phyloP scores from a whole-genome alignment of 1,140 invertebrate genomes.

The Sarcophaga bullata region DNA sequence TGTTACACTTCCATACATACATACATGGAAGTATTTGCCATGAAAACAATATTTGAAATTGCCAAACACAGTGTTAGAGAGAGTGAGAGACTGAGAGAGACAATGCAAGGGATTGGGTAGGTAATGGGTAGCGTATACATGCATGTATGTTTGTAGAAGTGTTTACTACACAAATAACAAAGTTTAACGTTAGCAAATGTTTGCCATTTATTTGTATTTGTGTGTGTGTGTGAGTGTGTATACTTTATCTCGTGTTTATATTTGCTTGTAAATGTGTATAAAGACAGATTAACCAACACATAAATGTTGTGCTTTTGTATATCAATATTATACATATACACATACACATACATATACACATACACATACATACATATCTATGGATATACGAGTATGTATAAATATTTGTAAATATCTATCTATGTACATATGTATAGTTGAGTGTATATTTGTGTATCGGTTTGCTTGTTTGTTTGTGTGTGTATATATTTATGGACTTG shows the following conservation, averaged over 20 bases:
- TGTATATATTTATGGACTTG: background rate
- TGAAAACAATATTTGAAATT: no score
- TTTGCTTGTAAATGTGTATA: background rate
- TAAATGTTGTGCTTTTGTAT: background rate
- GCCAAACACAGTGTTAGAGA: no score
- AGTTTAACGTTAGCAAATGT: slow-evolving; percentile 24
- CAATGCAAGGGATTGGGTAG: no score
- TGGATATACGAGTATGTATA: no score
- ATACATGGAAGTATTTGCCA: no score
- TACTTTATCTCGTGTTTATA: background rate
- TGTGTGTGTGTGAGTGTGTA: background rate
- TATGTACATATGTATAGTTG: no score
- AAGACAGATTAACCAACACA: slow-evolving; percentile 26
- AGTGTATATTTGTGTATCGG: no score
- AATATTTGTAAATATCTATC: no score
- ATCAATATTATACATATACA: background rate
- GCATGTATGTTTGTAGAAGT: background rate
- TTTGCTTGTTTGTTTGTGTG: background rate
- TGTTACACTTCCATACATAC: no score
- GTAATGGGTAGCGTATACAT: background rate
- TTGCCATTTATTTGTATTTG: background rate
- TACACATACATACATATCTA: no score
- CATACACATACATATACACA: no score
- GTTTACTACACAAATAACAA: slow-evolving; percentile 7
- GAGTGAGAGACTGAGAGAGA: no score